These are phyloP conservation scores for Cryptus viduatorius DNA, from an alignment of 2,888 invertebrate genomes.

Conservation along the genomic window DNA sequence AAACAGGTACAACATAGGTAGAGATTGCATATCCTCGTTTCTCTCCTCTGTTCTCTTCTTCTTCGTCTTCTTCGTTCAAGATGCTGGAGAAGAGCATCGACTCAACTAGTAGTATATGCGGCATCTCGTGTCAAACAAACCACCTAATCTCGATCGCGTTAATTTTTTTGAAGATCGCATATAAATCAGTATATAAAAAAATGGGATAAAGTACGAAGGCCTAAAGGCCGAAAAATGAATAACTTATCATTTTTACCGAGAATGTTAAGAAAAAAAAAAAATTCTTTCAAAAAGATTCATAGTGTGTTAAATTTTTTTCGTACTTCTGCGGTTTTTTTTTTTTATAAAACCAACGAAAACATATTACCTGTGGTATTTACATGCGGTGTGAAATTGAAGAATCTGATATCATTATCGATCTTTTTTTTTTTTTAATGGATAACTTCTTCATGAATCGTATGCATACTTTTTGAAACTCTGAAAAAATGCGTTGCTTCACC, in stretches of 20 bases:
- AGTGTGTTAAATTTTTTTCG: neutral
- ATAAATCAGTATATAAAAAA: neutral
- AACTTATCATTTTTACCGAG: neutral
- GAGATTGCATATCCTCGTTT: slow-evolving; percentile 37
- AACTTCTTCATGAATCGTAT: neutral
- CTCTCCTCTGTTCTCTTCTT: neutral
- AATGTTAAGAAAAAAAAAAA: neutral
- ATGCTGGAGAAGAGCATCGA: neutral
- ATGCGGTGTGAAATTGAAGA: too few species aligned
- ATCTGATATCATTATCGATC: neutral
- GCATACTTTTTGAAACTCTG: neutral
- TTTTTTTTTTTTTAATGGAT: neutral
- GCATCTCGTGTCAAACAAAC: neutral
- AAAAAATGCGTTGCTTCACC: neutral
- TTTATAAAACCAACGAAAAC: too few species aligned
- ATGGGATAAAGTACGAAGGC: too few species aligned
- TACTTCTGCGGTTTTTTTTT: neutral
- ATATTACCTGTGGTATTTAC: too few species aligned
- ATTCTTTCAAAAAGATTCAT: too few species aligned
- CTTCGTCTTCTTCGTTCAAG: slow-evolving; percentile 12
- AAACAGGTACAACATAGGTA: slow-evolving; percentile 36
- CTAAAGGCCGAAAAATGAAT: too few species aligned
- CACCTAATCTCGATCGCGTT: neutral
- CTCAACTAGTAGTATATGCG: neutral
- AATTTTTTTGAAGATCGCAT: neutral